Base-by-base conservation (phyloP, 2,888 invertebrate genomes). In the Aspidiotus rigidus region DNA sequence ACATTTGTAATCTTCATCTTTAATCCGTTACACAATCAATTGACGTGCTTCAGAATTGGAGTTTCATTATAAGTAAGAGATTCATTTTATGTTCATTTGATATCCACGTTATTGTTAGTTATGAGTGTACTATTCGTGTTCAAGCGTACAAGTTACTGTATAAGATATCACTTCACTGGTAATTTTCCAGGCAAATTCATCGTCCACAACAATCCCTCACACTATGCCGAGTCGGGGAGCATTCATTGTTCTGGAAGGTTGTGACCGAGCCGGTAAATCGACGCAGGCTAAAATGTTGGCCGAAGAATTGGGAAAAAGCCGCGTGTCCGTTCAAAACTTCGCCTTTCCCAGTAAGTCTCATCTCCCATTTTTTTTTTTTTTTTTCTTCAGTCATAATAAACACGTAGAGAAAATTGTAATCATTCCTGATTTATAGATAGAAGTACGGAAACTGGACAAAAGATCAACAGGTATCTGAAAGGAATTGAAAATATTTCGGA, bases 251-350 rank as follows among this genome's bases (percentile, higher is more conserved):
- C 83, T 97, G 59, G 96, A 97, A 83, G 97, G 98, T 11, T 87
- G 93, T 74, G 98, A 98, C 78, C 85, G 92, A 73, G 88, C 90
- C 70, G 99, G 99, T 1, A 99, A 99, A 81, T 87, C 95, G 0
- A 97, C 98, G 1, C 98, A 98, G 80, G 86, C 88, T 70, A 84
- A 83, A 75, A 81, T 85, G 75, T 78, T 99, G 54, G 82, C 85
- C 78, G 78, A 78, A 75, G 17, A 72, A 78, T 71, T 75, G 39
- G 72, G 72, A 8, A 71, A 64, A 63, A 72, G 74, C 16, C 79
- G 79, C 17, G 74, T 78, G 60, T 73, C 75, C n/a, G 79, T 79
- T 0, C 77, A 82, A 74, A 73, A 79, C 6, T 76, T 81, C 72
- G 76, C 77, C 55, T 86, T 85, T 76, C 86, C 85, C 71, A 57